Base-by-base conservation (phyloP, 2,888 invertebrate species). In the Globia sparganii region DNA sequence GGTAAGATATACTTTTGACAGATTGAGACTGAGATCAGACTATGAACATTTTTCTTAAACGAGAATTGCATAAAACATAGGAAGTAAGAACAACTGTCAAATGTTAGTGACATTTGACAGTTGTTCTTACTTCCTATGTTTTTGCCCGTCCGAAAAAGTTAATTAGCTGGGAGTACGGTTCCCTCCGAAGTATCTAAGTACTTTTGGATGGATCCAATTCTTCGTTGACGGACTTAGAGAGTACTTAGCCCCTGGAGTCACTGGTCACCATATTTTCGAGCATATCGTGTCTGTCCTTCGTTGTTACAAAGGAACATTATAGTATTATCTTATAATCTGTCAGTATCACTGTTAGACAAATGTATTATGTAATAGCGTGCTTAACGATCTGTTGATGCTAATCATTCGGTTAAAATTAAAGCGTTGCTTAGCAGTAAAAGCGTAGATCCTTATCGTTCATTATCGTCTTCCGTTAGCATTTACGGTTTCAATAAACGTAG, bases 291-390 rank as follows among this genome's bases (percentile, higher is more conserved):
- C 37, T 40, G 1, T 21, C 18, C 18, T 40, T 21, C 34, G n/a
- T n/a, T n/a, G 2, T 65, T 37, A 21, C 37, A 46, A 31, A 25
- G 21, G 8, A 31, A 67, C 31, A 46, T 31, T 31, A 28, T 18
- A 25, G 5, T 34, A 53, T 40, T 58, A 58, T 56, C n/a, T 56
- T 40, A 66, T 13, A 73, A 68, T 37, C 28, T 25, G 53, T 64
- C 58, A 43, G 49, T 53, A 34, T 73, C 40, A 64, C 21, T 65
- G 61, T 56, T 40, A 79, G 8, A 72, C 28, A n/a, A 58, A 64
- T 53, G 31, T 64, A 80, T 90, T 90, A 84, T 84, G 83, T 83
- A 90, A 91, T 82, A 81, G 70, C 80, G 75, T 80, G 82, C 59
- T 46, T 81, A 67, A 71, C 49, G 28, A 65, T 61, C 43, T 34